Evolutionary conservation across 2,797 vertebrate genomes (phyloP).

Genomic region (Anolis apletophallus): DNA sequence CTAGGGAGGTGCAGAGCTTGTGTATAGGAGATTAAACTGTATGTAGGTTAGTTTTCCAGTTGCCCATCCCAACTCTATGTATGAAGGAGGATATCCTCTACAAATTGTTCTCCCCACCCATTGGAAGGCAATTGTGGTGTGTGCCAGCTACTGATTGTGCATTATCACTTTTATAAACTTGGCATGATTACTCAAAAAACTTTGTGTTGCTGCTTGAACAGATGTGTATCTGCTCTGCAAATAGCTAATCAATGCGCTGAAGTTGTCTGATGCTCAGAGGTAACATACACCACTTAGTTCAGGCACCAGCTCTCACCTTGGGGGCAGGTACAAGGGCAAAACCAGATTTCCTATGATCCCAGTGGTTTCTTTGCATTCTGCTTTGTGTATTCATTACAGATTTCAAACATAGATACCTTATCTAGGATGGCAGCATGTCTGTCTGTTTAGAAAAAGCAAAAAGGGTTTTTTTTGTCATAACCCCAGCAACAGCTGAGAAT

Average conservation of each 20-base stretch:
- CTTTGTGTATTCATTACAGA: background rate
- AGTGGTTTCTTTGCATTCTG: background rate
- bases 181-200: background rate
- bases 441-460: background rate
- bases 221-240: background rate
- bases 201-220: background rate
- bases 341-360: background rate
- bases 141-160: too few species aligned
- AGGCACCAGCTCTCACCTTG: background rate
- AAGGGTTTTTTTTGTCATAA: constrained; percentile 32
- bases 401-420: constrained; percentile 14
- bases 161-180: background rate
- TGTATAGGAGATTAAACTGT: too few species aligned
- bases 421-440: background rate
- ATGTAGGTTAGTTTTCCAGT: too few species aligned
- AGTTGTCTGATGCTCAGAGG: background rate
- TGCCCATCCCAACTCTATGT: too few species aligned
- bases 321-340: background rate
- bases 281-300: background rate
- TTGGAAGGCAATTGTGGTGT: too few species aligned
- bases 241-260: background rate
- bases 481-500: background rate
- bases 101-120: too few species aligned
- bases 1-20: too few species aligned
- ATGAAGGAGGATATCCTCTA: too few species aligned